Conservation (phyloP, 2,888 invertebrate genomes). For the Hypena proboscidalis region DNA sequence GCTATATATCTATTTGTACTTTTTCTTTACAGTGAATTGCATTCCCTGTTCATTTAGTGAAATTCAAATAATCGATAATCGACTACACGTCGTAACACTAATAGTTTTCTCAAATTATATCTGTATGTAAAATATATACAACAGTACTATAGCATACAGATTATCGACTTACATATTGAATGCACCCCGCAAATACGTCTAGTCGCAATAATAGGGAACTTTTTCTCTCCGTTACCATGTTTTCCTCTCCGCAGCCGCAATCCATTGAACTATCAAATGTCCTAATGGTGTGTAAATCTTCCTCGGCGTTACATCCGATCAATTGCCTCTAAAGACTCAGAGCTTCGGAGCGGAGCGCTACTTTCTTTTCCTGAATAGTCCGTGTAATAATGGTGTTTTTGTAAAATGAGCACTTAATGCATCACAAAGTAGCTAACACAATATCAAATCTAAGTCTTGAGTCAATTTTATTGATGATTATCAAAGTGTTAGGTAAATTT, state of each 20-base stretch:
- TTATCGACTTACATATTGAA: no score
- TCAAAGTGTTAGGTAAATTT: no score
- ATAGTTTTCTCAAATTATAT: neutral
- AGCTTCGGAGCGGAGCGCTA: neutral
- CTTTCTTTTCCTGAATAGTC: conserved; percentile 5
- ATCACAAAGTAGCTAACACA: no score
- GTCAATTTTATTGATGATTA: no score
- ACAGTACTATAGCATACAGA: no score
- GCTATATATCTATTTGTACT: no score
- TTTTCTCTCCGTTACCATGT: neutral
- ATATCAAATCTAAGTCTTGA: no score
- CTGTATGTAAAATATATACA: neutral
- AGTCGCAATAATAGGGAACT: conserved; percentile 1
- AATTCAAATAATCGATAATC: no score
- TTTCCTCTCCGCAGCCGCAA: conserved; percentile 12
- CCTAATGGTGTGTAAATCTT: conserved; percentile 16
- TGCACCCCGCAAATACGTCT: neutral
- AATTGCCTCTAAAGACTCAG: conserved; percentile 13
- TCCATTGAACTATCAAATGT: conserved; percentile 13
- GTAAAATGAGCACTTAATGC: neutral
- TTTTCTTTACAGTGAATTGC: no score
- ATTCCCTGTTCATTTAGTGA: no score
- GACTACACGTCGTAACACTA: no score
- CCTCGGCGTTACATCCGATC: conserved; percentile 13
- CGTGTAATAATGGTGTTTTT: neutral